Evolutionary conservation across 2,797 vertebrate species (phyloP).

Genomic region (Acestrorhynchus altus): DNA sequence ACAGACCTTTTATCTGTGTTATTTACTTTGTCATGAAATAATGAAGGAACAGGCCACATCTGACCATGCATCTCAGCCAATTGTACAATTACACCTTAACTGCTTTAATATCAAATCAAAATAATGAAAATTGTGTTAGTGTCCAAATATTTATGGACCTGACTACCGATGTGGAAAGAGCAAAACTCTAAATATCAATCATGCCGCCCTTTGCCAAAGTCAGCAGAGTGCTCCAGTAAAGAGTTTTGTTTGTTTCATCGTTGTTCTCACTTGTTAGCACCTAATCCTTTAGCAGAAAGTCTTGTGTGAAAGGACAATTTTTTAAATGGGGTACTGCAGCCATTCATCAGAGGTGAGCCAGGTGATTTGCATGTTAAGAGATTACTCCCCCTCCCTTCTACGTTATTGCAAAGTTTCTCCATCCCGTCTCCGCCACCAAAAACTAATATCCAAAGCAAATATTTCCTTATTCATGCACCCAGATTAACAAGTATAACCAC

Average conservation of each 20-base stretch:
- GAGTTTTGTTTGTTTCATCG: conserved; percentile 55
- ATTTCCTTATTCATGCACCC: conserved; percentile 72
- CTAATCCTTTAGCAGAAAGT: conserved; percentile 54
- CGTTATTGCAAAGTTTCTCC: conserved; percentile 71
- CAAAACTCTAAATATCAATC: background rate
- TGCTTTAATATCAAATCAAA: no score
- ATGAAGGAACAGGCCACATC: no score
- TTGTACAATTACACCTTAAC: no score
- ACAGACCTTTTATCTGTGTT: no score
- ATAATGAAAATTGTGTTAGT: no score
- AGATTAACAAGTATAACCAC: conserved; percentile 81
- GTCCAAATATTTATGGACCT: no score
- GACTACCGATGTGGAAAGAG: background rate
- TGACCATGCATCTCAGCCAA: no score
- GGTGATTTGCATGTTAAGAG: conserved; percentile 70
- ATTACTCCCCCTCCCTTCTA: conserved; percentile 58
- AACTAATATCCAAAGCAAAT: conserved; percentile 82
- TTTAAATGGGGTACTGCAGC: conserved; percentile 54
- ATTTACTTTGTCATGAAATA: no score
- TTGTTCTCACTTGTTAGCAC: conserved; percentile 51
- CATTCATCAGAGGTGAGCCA: conserved; percentile 62
- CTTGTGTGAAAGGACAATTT: conserved; percentile 56
- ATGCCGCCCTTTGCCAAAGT: conserved; percentile 30
- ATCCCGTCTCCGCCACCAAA: conserved; percentile 67
- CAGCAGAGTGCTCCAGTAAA: conserved; percentile 23